Conservation (phyloP, 1,140 invertebrate genomes). For the Coboldia fuscipes region DNA sequence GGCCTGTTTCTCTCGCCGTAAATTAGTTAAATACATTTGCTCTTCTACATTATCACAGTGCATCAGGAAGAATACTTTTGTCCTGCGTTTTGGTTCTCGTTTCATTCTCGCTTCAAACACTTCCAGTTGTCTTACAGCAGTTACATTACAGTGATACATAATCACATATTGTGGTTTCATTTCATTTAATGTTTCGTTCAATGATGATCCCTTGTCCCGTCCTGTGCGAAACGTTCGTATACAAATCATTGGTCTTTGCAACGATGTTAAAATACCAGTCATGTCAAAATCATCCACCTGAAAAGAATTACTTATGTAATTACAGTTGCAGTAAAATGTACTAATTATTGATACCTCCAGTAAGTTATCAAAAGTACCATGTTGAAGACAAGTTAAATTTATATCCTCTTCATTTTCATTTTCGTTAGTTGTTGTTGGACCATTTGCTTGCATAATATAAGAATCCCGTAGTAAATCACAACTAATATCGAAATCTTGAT, state of each 20-base stretch:
- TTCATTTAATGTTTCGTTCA: conserved; percentile 39
- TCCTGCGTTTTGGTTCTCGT: conserved; percentile 25
- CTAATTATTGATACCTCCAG: too few species aligned
- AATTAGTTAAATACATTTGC: conserved; percentile 76
- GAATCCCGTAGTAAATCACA: too few species aligned
- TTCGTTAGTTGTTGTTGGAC: too few species aligned
- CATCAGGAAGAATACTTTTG: conserved; percentile 74
- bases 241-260: conserved; percentile 36
- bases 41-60: conserved; percentile 86
- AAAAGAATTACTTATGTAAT: conserved; percentile 12
- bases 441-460: too few species aligned
- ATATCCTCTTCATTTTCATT: too few species aligned
- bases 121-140: conserved; percentile 73
- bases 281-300: conserved; percentile 42
- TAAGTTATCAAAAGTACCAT: too few species aligned
- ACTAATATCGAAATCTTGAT: conserved; percentile 17
- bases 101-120: conserved; percentile 55
- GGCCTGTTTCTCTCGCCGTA: conserved; percentile 79
- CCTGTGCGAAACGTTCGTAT: conserved; percentile 54
- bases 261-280: conserved; percentile 25
- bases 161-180: conserved; percentile 65
- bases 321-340: too few species aligned
- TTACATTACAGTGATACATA: conserved; percentile 77
- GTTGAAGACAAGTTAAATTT: too few species aligned
- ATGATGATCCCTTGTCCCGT: conserved; percentile 38